A percentile compares a stretch with the other conserved stretches of the same genome.
phyloP scores from a whole-genome alignment of 2,888 invertebrate genomes.

The Megamerina dolium region DNA sequence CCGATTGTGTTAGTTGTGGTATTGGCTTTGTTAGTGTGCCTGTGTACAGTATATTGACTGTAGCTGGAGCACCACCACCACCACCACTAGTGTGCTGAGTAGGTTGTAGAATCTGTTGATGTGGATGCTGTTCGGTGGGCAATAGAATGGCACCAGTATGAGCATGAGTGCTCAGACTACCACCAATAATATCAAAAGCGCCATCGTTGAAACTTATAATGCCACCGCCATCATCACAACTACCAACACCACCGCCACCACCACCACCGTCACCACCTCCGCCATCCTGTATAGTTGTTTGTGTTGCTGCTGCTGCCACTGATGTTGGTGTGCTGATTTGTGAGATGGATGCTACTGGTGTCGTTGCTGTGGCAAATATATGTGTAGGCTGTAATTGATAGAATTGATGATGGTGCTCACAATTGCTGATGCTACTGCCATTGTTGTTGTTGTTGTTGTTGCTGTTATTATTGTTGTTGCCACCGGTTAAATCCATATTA shows the following conservation, averaged over 20 bases:
- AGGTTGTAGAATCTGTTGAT: conserved; percentile 30
- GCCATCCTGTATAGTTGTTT: conserved; percentile 8
- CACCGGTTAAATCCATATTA: conserved; percentile 12
- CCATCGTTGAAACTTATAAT: not conserved
- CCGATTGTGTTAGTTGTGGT: conserved; percentile 19
- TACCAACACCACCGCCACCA: conserved; percentile 9
- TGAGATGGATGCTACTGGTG: conserved; percentile 2
- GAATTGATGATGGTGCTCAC: conserved; percentile 23
- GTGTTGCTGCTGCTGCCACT: not conserved
- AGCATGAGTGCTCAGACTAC: no score
- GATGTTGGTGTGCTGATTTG: conserved; percentile 13
- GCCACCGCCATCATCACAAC: conserved; percentile 6
- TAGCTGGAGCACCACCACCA: conserved; percentile 5
- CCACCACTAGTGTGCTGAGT: not conserved
- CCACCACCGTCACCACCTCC: conserved; percentile 7
- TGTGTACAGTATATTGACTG: conserved; percentile 19
- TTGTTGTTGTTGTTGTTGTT: conserved; percentile 18
- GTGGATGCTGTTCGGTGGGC: conserved; percentile 27
- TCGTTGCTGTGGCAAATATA: conserved; percentile 29
- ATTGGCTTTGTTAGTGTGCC: conserved; percentile 15
- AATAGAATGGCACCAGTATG: not conserved
- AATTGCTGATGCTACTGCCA: conserved; percentile 10
- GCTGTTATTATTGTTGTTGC: conserved; percentile 12
- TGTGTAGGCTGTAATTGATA: conserved; percentile 44
- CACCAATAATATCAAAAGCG: conserved; percentile 1